These are phyloP conservation scores for Sylvia atricapilla DNA, from an alignment of 2,113 vertebrate genomes.

Conservation along the genomic window DNA sequence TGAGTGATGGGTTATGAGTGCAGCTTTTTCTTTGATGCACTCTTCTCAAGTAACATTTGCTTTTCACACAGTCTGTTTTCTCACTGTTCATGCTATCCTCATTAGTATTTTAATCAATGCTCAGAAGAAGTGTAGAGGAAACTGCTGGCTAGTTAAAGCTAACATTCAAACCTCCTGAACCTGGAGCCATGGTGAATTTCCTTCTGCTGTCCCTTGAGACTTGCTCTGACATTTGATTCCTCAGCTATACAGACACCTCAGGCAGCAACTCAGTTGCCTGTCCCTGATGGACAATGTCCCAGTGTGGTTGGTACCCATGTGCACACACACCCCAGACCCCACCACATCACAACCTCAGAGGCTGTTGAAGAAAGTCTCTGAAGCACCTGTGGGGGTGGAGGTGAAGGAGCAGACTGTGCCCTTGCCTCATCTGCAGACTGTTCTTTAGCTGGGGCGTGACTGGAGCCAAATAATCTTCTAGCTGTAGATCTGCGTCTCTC, in stretches of 20 bases:
- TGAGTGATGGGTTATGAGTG: not conserved
- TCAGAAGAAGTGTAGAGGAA: not conserved
- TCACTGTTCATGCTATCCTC: not conserved
- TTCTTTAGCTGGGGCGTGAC: not conserved
- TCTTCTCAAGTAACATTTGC: conserved; percentile 20
- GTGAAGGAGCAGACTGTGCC: not conserved
- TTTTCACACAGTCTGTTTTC: conserved; percentile 38
- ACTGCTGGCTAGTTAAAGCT: not conserved
- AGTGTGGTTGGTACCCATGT: fast-evolving
- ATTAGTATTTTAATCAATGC: conserved; percentile 49
- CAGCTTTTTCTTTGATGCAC: conserved; percentile 37
- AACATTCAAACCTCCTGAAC: not conserved
- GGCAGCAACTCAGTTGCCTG: not conserved
- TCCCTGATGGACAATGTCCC: not conserved
- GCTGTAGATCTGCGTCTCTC: not conserved
- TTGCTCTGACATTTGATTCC: not conserved
- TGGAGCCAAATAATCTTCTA: not conserved
- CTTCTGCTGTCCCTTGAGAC: not conserved
- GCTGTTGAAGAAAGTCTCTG: not conserved
- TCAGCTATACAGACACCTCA: not conserved
- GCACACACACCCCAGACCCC: not conserved
- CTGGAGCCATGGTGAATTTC: not conserved
- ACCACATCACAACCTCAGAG: not conserved
- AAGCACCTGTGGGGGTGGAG: not conserved
- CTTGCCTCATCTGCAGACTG: not conserved